Evolutionary conservation across 1,140 invertebrate species (phyloP).

Genomic region (Microvelia longipes): DNA sequence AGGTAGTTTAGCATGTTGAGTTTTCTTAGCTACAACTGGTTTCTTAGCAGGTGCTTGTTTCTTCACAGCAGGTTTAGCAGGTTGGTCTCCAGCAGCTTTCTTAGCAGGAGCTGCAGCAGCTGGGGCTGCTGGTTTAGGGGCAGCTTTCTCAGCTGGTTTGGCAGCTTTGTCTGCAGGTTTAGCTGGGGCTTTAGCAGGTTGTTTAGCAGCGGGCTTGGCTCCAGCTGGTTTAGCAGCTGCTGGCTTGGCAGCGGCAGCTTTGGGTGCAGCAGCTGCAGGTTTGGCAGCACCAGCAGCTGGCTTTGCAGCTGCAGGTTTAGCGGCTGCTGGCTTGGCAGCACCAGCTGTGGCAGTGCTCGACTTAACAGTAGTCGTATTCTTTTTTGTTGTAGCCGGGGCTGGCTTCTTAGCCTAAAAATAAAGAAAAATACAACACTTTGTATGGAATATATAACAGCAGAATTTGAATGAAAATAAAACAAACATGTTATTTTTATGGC

Average conservation of each 20-base stretch:
- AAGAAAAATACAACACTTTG: too few relatives aligned
- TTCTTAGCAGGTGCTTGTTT: slow-evolving; percentile 17
- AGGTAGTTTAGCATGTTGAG: slow-evolving; percentile 13
- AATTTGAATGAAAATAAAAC: too few relatives aligned
- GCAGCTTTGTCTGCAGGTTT: slow-evolving; percentile 14
- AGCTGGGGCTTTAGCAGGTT: not conserved
- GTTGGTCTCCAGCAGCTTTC: slow-evolving; percentile 10
- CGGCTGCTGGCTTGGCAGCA: not conserved
- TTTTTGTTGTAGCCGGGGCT: too few relatives aligned
- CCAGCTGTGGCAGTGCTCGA: not conserved
- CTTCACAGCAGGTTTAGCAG: slow-evolving; percentile 14
- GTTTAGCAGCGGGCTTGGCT: not conserved
- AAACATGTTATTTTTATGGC: too few relatives aligned
- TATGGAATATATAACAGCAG: too few relatives aligned
- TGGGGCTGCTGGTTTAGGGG: slow-evolving; percentile 13
- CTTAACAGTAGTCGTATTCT: too few relatives aligned
- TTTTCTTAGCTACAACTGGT: not conserved
- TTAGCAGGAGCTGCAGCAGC: slow-evolving; percentile 14
- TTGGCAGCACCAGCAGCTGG: slow-evolving; percentile 2
- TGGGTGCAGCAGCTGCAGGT: not conserved
- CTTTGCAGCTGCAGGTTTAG: not conserved
- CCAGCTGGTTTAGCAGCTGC: not conserved
- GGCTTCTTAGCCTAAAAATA: too few relatives aligned
- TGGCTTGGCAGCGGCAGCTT: not conserved
- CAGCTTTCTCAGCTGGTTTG: slow-evolving; percentile 11